Evolutionary conservation across 1,140 invertebrate species (phyloP).

Genomic region (Coenobita brevimanus): DNA sequence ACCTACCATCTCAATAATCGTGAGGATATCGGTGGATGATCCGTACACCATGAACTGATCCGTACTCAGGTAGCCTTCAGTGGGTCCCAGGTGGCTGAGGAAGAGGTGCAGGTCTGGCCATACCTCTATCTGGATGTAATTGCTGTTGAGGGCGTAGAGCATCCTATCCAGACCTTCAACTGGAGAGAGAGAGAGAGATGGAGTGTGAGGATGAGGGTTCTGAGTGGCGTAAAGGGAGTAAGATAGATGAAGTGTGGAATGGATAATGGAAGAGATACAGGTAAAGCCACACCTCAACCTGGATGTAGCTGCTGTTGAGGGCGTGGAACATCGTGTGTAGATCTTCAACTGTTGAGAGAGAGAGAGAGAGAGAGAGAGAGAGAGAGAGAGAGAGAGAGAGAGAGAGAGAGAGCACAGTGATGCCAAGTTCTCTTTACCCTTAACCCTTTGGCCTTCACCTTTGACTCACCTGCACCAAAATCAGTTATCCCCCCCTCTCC

Average conservation of each 20-base stretch:
- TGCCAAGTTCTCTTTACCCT: too few relatives aligned
- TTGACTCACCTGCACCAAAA: too few relatives aligned
- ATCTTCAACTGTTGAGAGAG: slow-evolving; percentile 4
- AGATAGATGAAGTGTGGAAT: too few relatives aligned
- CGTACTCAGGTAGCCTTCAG: slow-evolving; percentile 42
- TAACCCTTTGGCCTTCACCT: too few relatives aligned
- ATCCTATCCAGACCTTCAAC: slow-evolving; percentile 44
- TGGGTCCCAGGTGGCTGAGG: slow-evolving; percentile 29
- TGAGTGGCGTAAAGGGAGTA: too few relatives aligned
- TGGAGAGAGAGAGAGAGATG: background rate
- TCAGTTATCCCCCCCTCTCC: too few relatives aligned
- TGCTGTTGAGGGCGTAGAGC: background rate
- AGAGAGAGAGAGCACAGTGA: too few relatives aligned
- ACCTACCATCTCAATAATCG: slow-evolving; percentile 17
- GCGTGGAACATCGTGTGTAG: slow-evolving; percentile 21
- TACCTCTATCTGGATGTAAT: slow-evolving; percentile 39
- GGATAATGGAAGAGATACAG: slow-evolving; percentile 8
- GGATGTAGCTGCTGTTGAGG: slow-evolving; percentile 18
- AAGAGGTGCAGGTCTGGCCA: slow-evolving; percentile 16
- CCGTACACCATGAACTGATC: slow-evolving; percentile 55
- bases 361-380: background rate
- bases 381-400: too few relatives aligned
- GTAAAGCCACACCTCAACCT: slow-evolving; percentile 31
- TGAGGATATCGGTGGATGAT: slow-evolving; percentile 10
- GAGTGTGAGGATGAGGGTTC: too few relatives aligned